A percentile compares a stretch with the other conserved stretches of the same genome.
Conservation (phyloP, 1,140 invertebrate species). For the Eubasilissa regina region DNA sequence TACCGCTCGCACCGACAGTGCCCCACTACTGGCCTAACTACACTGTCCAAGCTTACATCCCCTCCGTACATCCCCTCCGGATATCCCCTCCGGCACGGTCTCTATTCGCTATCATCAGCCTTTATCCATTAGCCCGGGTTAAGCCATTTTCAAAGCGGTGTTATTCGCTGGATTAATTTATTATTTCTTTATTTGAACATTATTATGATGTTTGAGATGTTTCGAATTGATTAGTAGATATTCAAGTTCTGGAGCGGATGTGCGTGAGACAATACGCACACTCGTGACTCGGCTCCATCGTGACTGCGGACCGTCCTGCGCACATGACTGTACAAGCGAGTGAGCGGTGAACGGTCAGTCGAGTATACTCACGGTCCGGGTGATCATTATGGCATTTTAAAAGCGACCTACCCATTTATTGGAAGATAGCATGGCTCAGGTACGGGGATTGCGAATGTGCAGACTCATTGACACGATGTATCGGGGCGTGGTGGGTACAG, state of each 20-base stretch:
- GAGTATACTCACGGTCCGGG: not conserved
- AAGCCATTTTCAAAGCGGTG: constrained; percentile 41
- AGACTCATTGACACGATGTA: constrained; percentile 22
- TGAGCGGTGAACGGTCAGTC: not conserved
- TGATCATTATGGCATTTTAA: constrained; percentile 12
- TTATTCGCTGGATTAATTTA: constrained; percentile 39
- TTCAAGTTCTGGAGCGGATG: not conserved
- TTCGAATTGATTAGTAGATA: constrained; percentile 8
- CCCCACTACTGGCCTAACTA: too few relatives aligned
- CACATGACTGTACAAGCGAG: constrained; percentile 16
- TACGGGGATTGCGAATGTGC: constrained; percentile 15
- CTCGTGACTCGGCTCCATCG: not conserved
- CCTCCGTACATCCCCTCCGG: too few relatives aligned
- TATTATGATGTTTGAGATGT: not conserved
- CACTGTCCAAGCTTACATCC: too few relatives aligned
- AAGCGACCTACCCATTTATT: constrained; percentile 25
- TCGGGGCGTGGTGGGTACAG: not conserved
- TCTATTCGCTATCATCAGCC: constrained; percentile 9
- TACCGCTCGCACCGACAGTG: too few relatives aligned
- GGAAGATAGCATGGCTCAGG: constrained; percentile 14
- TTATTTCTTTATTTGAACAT: constrained; percentile 5
- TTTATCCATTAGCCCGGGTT: constrained; percentile 25
- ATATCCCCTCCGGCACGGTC: not conserved
- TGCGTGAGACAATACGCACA: not conserved
- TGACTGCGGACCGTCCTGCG: constrained; percentile 13